phyloP scores from a whole-genome alignment of 2,797 vertebrate species.

The Graptemys geographica region DNA sequence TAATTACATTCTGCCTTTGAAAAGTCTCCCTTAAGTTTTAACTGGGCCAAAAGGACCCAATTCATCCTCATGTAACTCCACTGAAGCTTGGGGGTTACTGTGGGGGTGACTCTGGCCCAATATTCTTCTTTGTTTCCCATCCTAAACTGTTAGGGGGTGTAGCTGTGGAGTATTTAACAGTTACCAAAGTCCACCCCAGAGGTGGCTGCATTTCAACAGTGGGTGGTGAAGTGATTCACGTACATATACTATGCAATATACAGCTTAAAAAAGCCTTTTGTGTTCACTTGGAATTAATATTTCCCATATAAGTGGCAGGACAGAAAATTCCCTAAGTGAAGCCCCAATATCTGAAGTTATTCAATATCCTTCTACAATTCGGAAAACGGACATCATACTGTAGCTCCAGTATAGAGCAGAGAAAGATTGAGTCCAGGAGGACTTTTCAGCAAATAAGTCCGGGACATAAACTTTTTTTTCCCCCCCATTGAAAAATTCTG shows the following conservation, averaged over 20 bases:
- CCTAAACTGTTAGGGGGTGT: fast-evolving
- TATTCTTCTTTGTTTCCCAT: background rate
- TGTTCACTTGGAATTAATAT: background rate
- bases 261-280: background rate
- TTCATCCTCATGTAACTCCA: background rate
- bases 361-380: background rate
- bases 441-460: background rate
- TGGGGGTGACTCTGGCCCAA: background rate
- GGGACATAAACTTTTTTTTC: background rate
- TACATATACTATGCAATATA: background rate
- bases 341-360: background rate
- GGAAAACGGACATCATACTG: background rate
- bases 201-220: background rate
- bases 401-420: background rate
- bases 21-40: background rate
- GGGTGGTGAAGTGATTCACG: background rate
- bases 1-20: background rate
- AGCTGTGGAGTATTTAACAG: background rate
- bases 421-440: background rate
- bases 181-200: background rate
- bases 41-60: background rate
- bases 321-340: background rate
- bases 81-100: background rate
- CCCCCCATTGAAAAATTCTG: background rate
- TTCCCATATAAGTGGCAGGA: background rate